Percentiles rank a stretch among this genome's conserved stretches.
Evolutionary conservation across 2,888 invertebrate genomes (phyloP).

Genomic region (Myathropa florea): DNA sequence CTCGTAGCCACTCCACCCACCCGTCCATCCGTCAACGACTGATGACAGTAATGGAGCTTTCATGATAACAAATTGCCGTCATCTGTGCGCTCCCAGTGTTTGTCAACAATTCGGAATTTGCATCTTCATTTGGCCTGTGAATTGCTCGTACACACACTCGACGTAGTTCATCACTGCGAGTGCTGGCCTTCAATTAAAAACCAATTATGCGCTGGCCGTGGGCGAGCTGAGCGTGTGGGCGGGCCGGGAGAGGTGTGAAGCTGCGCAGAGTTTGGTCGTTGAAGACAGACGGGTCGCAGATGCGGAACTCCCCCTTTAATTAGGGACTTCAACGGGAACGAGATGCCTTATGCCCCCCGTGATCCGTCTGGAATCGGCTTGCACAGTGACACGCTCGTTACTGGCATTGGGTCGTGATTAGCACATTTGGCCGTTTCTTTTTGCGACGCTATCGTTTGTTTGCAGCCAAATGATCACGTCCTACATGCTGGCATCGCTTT

Average conservation of each 20-base stretch:
- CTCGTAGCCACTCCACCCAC: no score
- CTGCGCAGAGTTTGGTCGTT: no score
- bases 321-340: background rate
- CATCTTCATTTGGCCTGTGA: constrained; percentile 1
- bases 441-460: background rate
- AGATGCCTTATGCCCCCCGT: background rate
- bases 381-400: background rate
- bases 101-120: constrained; percentile 32
- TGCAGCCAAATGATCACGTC: constrained; percentile 35
- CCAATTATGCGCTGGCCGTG: constrained; percentile 42
- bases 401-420: constrained; percentile 31
- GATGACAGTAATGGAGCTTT: constrained; percentile 44
- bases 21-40: background rate
- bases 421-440: constrained; percentile 46
- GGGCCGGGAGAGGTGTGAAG: background rate
- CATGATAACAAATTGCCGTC: constrained; percentile 43
- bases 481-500: constrained; percentile 30
- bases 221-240: constrained; percentile 15
- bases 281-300: background rate
- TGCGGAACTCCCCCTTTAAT: background rate
- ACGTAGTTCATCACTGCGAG: constrained; percentile 26
- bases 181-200: constrained; percentile 63
- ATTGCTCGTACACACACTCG: constrained; percentile 17
- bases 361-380: no score
- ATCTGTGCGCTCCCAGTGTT: constrained; percentile 12